Base-by-base conservation (phyloP, 2,113 vertebrate genomes). In the Choloepus hoffmanni region DNA sequence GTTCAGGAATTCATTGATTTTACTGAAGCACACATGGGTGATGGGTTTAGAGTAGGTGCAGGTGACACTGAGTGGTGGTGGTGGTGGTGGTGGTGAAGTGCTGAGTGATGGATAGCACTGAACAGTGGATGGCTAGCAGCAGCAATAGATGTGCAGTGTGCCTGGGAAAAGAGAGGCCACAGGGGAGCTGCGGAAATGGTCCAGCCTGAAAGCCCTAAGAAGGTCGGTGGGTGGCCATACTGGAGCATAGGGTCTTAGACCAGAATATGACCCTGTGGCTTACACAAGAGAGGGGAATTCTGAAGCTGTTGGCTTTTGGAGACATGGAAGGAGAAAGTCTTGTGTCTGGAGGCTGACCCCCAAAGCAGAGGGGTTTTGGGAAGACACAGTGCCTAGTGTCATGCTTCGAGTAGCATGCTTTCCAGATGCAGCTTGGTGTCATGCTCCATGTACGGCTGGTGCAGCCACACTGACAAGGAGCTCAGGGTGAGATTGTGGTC, bases 331-430 rank as follows among this genome's bases (percentile, higher is more conserved):
- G 3, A 30, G 73, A 30, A 0, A 53, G 50, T 0, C 28, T 2
- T 4, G n/a, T 33, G 45, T 40, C 65, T 2, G 2, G 48, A 24
- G 65, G n/a, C 14, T 0, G 4, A 10, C 1, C 3, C 28, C 62
- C 6, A 0, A 3, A 10, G 5, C 0, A 3, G 9, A 30, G 50
- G 62, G 0, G 5, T 0, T 7, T 1, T 0, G 26, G 62, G 68
- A 90, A 48, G 62, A 98, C 98, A 99, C 26, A 99, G 97, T 0
- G 96, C 67, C 19, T 99, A 98, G 86, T 99, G 99, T 50, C 99
- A 99, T 0, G 99, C 99, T 98, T 99, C 99, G 68, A 99, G 98
- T 92, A 99, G 98, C 98, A 99, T 98, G 82, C 99, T 98, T 96
- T 99, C 99, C 3, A 99, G 98, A 0, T 98, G 98, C 30, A 99